Evolutionary conservation across 2,113 vertebrate species (phyloP).

Genomic region (Nematolebias whitei): DNA sequence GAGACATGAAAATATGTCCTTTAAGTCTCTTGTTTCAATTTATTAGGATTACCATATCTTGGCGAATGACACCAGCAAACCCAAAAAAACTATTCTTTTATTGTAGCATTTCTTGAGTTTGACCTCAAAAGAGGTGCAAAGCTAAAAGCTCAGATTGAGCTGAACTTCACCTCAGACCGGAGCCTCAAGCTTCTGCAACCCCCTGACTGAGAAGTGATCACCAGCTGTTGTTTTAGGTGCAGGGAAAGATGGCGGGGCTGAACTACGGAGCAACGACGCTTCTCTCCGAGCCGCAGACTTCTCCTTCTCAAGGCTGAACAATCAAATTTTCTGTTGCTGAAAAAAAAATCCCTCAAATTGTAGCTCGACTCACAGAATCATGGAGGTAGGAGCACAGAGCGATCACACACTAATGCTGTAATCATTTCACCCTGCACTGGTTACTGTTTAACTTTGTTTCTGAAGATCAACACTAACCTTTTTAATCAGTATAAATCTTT

Average conservation of each 20-base stretch:
- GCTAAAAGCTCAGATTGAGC: not conserved
- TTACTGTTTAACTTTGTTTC: not conserved
- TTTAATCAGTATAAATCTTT: not conserved
- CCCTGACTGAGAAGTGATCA: constrained; percentile 54
- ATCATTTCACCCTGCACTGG: constrained; percentile 13
- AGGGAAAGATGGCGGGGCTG: constrained; percentile 38
- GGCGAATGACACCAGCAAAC: no score
- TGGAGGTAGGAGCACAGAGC: constrained; percentile 72
- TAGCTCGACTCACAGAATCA: constrained; percentile 42
- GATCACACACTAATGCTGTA: constrained; percentile 35
- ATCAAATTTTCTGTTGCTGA: constrained; percentile 42
- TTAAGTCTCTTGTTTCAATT: not conserved
- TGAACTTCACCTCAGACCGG: constrained; percentile 29
- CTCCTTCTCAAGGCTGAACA: constrained; percentile 60
- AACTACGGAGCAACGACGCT: constrained; percentile 69
- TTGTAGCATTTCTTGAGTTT: no score
- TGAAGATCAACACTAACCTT: not conserved
- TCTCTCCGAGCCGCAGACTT: constrained; percentile 55
- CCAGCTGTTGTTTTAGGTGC: constrained; percentile 76
- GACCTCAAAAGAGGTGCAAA: not conserved
- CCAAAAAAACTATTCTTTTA: no score
- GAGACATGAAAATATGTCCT: not conserved
- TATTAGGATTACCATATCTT: no score
- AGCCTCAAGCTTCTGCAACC: constrained; percentile 16
- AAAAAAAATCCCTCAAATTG: constrained; percentile 55